Evolutionary conservation across 2,797 vertebrate genomes (phyloP).

Genomic region (Apogon talboti): DNA sequence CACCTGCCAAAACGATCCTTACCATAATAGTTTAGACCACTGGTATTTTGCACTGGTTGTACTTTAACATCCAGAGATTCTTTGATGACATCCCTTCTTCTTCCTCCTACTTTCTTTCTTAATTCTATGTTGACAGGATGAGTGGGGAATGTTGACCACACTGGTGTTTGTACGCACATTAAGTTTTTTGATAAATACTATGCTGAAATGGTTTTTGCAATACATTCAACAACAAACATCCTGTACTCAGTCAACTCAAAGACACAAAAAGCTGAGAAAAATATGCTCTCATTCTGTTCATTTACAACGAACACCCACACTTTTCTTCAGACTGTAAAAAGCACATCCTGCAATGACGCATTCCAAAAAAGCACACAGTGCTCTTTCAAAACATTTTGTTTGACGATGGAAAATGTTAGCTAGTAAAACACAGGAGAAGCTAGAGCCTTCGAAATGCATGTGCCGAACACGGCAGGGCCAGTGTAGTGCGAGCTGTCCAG

Average conservation of each 20-base stretch:
- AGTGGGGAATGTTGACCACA: slow-evolving; percentile 13
- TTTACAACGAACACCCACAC: slow-evolving; percentile 45
- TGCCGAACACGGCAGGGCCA: slow-evolving; percentile 42
- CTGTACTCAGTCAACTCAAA: slow-evolving; percentile 51
- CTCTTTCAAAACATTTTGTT: slow-evolving; percentile 64
- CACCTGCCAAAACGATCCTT: slow-evolving; percentile 34
- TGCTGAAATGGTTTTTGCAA: background rate
- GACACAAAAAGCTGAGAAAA: slow-evolving; percentile 31
- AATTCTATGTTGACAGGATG: background rate
- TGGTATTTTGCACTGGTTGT: slow-evolving; percentile 1
- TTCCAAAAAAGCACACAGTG: slow-evolving; percentile 73
- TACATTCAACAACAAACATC: slow-evolving; percentile 28
- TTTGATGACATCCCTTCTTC: background rate
- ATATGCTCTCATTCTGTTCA: slow-evolving; percentile 10
- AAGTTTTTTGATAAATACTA: slow-evolving; percentile 2
- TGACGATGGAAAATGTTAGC: slow-evolving; percentile 73
- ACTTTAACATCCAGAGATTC: background rate
- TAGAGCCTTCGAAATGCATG: slow-evolving; percentile 49
- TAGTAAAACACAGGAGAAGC: slow-evolving; percentile 67
- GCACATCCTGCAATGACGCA: slow-evolving; percentile 48
- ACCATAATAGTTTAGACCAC: background rate
- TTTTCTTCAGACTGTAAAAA: slow-evolving; percentile 57
- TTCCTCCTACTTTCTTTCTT: background rate
- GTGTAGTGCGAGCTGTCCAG: slow-evolving; percentile 59
- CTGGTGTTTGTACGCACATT: slow-evolving; percentile 1